Evolutionary conservation across 2,888 invertebrate genomes (phyloP), one percentile per base, ranked within the genome.

Genomic region (Drosophila trichaetosa): DNA sequence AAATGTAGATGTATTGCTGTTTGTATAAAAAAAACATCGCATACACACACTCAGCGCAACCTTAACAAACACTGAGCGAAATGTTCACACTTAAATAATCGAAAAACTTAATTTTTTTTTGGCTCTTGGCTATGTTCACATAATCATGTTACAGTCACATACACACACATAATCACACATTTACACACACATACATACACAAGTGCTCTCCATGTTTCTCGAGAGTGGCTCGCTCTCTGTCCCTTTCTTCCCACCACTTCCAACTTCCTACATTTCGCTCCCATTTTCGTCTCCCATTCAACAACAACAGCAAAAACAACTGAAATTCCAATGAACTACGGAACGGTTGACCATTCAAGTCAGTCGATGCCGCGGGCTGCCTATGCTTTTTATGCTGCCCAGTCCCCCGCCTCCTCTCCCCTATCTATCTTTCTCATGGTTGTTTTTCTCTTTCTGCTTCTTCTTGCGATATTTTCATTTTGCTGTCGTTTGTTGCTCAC

Each of bases 261-360:
- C 67, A 74, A 59, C 64, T 79, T 74, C 75, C 79, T 63, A 38
- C 42, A 69, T 53, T 66, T 66, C 68, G 56, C 59, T 70, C 68
- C 64, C 73, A 76, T 73, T 76, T 66, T 46, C 42, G 67, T 68
- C 53, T 80, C 74, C 58, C 66, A 73, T 68, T 73, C 73, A 67
- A 76, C 46, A 40, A n/a, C 46, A 46, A 36, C 36, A 38, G 7
- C 36, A 38, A 38, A 38, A 18, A 38, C 38, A 38, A 24, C 76
- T 58, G 54, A 80, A 80, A 73, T 78, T 79, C 78, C 78, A 71
- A 71, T 71, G 79, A 78, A 79, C 79, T 71, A 54, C 60, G 73
- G 73, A 61, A 70, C 69, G 68, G 58, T 70, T 74, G 80, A 77
- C 80, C 77, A 46, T 46, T 46, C 46, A 46, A 46, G 46, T 24